Conservation (phyloP, 1,140 invertebrate genomes). For the Diorhabda elongata region DNA sequence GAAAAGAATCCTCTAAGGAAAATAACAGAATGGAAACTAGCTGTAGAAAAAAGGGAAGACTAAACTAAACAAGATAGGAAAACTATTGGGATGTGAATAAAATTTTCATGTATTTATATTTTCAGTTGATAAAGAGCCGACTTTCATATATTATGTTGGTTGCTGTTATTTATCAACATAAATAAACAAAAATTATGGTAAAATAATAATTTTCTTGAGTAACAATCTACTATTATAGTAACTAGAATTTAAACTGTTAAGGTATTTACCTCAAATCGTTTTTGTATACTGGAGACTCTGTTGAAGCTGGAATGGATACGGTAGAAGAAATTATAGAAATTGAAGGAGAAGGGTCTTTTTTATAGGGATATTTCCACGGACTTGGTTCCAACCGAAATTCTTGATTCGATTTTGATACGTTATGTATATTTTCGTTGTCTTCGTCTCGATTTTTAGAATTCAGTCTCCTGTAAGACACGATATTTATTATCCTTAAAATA, state of each 20-base stretch:
- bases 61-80: too few relatives aligned
- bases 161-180: too few relatives aligned
- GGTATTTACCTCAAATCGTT: slow-evolving; percentile 26
- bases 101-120: too few relatives aligned
- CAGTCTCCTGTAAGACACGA: slow-evolving; percentile 49
- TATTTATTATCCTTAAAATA: slow-evolving; percentile 9
- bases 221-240: too few relatives aligned
- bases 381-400: slow-evolving; percentile 56
- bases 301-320: slow-evolving; percentile 40
- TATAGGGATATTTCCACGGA: slow-evolving; percentile 51
- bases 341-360: slow-evolving; percentile 31
- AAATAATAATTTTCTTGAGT: too few relatives aligned
- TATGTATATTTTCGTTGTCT: slow-evolving; percentile 31
- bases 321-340: slow-evolving; percentile 36
- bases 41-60: too few relatives aligned
- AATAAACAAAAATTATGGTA: too few relatives aligned
- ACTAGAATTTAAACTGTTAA: background rate
- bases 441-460: slow-evolving; percentile 57
- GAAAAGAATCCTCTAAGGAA: too few relatives aligned
- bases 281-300: slow-evolving; percentile 44
- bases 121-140: too few relatives aligned
- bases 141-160: too few relatives aligned
- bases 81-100: too few relatives aligned
- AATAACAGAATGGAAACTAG: too few relatives aligned
- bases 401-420: slow-evolving; percentile 49